These are phyloP conservation scores for Lagorchestes hirsutus DNA, from an alignment of 2,797 vertebrate species.

Conservation along the genomic window DNA sequence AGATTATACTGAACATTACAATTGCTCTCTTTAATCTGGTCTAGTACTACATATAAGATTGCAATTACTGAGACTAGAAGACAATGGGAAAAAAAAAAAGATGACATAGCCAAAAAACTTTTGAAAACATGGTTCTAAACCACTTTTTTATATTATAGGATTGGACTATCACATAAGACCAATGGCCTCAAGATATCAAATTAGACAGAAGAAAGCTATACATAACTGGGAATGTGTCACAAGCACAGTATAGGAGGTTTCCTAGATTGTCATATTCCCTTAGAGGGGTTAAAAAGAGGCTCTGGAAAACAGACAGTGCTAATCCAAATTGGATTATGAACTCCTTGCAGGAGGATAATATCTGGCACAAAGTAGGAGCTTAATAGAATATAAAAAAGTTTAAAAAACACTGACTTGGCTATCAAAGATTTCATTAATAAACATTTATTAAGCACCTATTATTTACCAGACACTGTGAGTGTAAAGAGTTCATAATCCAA, in stretches of 20 bases:
- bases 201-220: not conserved
- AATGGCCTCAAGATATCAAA: not conserved
- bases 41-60: not conserved
- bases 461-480: not conserved
- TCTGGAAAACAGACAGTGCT: no score
- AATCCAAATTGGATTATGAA: not conserved
- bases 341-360: not conserved
- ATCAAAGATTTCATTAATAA: not conserved
- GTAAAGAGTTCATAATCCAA: no score
- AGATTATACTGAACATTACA: not conserved
- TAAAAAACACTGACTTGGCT: no score
- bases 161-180: not conserved
- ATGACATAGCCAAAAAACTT: not conserved
- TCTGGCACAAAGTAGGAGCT: not conserved
- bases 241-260: not conserved
- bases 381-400: not conserved
- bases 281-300: no score
- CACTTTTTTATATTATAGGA: not conserved
- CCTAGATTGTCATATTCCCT: no score
- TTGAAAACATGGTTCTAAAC: not conserved
- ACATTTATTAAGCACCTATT: not conserved
- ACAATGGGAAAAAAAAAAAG: not conserved
- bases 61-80: not conserved
- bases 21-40: not conserved
- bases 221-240: not conserved